These are phyloP conservation scores for Petrophora chlorosata DNA, from an alignment of 2,888 invertebrate genomes.

Conservation along the genomic window DNA sequence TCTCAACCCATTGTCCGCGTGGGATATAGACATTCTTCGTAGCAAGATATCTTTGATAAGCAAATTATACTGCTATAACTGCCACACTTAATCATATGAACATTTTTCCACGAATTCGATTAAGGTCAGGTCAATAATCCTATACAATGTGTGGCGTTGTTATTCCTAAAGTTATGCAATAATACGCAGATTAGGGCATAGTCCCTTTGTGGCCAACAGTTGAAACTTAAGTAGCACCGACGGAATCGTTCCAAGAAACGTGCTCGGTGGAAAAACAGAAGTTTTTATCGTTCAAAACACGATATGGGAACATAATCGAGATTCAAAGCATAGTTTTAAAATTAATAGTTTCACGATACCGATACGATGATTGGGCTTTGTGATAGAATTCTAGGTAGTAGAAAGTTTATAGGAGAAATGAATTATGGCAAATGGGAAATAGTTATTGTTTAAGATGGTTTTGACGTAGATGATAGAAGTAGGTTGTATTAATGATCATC, in stretches of 20 bases:
- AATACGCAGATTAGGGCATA: slow-evolving; percentile 13
- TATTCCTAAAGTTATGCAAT: slow-evolving; percentile 68
- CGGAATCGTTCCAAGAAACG: slow-evolving; percentile 73
- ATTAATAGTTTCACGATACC: slow-evolving; percentile 46
- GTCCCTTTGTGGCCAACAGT: slow-evolving; percentile 44
- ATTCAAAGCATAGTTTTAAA: slow-evolving; percentile 60
- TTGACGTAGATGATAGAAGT: no score
- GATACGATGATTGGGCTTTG: slow-evolving; percentile 40
- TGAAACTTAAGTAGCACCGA: slow-evolving; percentile 63
- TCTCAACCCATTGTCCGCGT: no score
- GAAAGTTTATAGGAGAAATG: slow-evolving; percentile 2
- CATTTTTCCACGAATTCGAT: slow-evolving; percentile 56
- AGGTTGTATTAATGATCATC: no score
- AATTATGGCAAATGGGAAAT: no score
- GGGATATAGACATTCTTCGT: no score
- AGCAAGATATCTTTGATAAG: not conserved
- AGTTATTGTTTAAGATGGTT: no score
- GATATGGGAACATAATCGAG: slow-evolving; percentile 69
- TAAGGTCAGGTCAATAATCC: slow-evolving; percentile 71
- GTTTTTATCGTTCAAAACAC: slow-evolving; percentile 72
- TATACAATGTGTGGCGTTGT: slow-evolving; percentile 58
- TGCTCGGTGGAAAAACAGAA: slow-evolving; percentile 77
- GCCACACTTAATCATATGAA: not conserved
- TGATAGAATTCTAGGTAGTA: slow-evolving; percentile 19
- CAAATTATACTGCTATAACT: not conserved